Base-by-base conservation (phyloP, 92 coral and sea anemone species). In the Palythoa caribaeorum region DNA sequence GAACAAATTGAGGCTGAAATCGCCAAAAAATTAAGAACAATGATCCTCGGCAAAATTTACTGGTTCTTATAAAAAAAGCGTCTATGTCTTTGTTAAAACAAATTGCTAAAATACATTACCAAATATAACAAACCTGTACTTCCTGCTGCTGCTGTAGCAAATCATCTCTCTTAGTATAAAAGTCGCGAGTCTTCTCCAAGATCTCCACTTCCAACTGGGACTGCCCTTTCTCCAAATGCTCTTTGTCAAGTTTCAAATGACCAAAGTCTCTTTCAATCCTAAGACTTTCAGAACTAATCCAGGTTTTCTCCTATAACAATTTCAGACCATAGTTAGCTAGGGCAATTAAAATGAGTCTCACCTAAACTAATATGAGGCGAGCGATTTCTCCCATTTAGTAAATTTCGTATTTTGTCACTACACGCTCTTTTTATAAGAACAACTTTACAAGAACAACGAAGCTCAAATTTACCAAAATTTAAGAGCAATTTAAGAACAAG, bases 161-260 rank as follows among this genome's bases (percentile, higher is more conserved):
- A 55, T 90, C 90, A n/a, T 90, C 87, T 73, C 90, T 93, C 86
- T 81, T 91, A 15, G 65, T 35, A 69, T 83, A 89, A 78, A 92
- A 92, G 52, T 85, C 91, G 78, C 88, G 86, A 38, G 94, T 95
- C 90, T 94, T 93, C 19, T 84, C 75, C 3, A 84, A 16, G 71
- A 96, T 93, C 75, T 93, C 96, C 47, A 83, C 84, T 28, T 90
- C 87, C 48, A 96, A 83, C 62, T 90, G 90, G 48, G 47, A 38
- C 21, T 94, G 85, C 40, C 93, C 99, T 6, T 90, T 87, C 44
- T 90, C 91, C 83, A 92, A 71, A 83, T 96, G 99, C 57, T 95
- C 94, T 59, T 88, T 92, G 81, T 96, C 99, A 6, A 96, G 94
- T 54, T 88, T 69, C 71, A 96, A 83, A 79, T 96, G 99, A 5